These are phyloP conservation scores for Buathra laborator DNA, from an alignment of 2,888 invertebrate species.

Conservation along the genomic window DNA sequence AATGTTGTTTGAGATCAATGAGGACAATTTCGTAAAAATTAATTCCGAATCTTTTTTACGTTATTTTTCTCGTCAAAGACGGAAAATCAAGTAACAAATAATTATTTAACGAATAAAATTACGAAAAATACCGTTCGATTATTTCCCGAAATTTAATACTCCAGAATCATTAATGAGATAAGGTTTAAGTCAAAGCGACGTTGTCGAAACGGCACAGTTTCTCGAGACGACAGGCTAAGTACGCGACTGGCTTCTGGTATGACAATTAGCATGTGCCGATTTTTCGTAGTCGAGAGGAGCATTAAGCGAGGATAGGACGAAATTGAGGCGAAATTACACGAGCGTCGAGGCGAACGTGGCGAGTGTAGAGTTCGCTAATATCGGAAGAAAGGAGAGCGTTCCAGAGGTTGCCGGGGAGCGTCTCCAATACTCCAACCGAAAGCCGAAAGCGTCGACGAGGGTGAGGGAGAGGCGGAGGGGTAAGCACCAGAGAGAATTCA, in stretches of 20 bases:
- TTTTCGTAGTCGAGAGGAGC: conserved; percentile 43
- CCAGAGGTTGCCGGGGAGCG: conserved; percentile 15
- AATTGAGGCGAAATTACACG: conserved; percentile 62
- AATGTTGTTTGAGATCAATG: too few species aligned
- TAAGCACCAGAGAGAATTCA: conserved; percentile 67
- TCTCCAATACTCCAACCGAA: conserved; percentile 30
- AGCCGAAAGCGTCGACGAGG: conserved; percentile 30
- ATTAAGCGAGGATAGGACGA: conserved; percentile 22
- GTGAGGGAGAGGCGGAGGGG: conserved; percentile 21
- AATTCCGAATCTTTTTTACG: too few species aligned
- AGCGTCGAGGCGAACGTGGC: conserved; percentile 43
- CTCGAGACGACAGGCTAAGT: background rate
- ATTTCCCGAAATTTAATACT: background rate
- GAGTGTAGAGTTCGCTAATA: conserved; percentile 36
- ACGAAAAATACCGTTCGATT: background rate
- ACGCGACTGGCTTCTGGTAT: background rate
- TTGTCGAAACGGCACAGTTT: conserved; percentile 16
- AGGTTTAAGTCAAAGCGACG: background rate
- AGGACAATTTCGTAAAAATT: too few species aligned
- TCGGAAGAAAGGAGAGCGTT: conserved; percentile 54
- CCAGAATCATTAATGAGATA: background rate
- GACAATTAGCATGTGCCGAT: conserved; percentile 65
- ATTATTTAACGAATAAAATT: too few species aligned
- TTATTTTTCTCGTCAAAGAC: too few species aligned
- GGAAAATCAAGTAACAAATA: too few species aligned